Percentiles rank a stretch among this genome's conserved stretches.
Evolutionary conservation across 2,888 invertebrate genomes (phyloP).

Genomic region (Hybos culiciformis): DNA sequence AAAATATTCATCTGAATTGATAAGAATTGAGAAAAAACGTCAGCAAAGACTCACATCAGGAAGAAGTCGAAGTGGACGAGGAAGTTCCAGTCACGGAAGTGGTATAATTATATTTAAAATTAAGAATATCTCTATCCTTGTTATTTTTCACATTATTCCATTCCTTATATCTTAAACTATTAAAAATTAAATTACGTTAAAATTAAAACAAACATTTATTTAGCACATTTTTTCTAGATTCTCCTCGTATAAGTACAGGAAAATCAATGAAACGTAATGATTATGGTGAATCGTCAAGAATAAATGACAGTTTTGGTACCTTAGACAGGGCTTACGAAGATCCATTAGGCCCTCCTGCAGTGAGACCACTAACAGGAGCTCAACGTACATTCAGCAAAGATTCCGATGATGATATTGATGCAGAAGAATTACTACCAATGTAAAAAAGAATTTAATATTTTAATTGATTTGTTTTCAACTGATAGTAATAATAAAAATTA

Average conservation of each 20-base stretch:
- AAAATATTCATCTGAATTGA: constrained; percentile 70
- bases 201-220: not conserved
- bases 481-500: too few relatives aligned
- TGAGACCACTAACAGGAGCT: constrained; percentile 33
- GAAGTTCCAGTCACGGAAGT: not conserved
- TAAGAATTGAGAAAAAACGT: constrained; percentile 43
- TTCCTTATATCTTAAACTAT: not conserved
- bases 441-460: constrained; percentile 15
- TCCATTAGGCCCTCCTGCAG: constrained; percentile 33
- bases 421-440: constrained; percentile 31
- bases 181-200: not conserved
- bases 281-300: constrained; percentile 1
- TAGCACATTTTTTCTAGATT: too few relatives aligned
- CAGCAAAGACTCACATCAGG: constrained; percentile 19
- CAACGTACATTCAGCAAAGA: constrained; percentile 23
- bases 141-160: too few relatives aligned
- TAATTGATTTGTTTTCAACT: not conserved
- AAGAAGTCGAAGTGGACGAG: constrained; percentile 22
- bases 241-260: constrained; percentile 2
- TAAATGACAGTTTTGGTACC: constrained; percentile 5
- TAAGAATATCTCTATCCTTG: not conserved
- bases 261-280: constrained; percentile 3
- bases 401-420: constrained; percentile 32
- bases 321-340: constrained; percentile 21
- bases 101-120: not conserved